These are phyloP conservation scores for Tiliqua scincoides DNA, from an alignment of 2,113 vertebrate species.

Conservation along the genomic window DNA sequence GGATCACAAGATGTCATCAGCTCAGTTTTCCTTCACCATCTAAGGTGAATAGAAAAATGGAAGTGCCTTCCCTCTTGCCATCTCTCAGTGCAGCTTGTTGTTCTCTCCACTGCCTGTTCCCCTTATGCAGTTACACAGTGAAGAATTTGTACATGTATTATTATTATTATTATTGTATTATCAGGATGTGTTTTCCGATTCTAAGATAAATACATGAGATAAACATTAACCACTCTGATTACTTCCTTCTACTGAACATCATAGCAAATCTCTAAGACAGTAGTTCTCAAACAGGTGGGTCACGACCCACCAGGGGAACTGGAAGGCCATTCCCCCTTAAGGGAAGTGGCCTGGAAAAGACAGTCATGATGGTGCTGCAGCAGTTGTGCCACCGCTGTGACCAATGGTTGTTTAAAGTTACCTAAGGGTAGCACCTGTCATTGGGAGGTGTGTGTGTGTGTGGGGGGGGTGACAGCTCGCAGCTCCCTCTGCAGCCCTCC, in stretches of 20 bases:
- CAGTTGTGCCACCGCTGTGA: too few species aligned
- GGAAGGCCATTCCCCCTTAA: too few species aligned
- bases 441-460: too few species aligned
- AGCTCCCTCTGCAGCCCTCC: too few species aligned
- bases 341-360: too few species aligned
- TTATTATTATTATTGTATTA: slow-evolving; percentile 1
- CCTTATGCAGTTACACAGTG: slow-evolving; percentile 32
- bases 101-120: slow-evolving; percentile 52
- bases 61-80: slow-evolving; percentile 38
- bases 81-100: slow-evolving; percentile 50
- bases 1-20: slow-evolving; percentile 55
- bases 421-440: too few species aligned
- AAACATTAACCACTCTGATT: slow-evolving; percentile 65
- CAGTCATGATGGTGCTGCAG: too few species aligned
- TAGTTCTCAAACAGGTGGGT: too few species aligned
- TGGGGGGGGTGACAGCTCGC: too few species aligned
- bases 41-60: slow-evolving; percentile 46
- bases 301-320: too few species aligned
- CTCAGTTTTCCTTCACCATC: slow-evolving; percentile 56
- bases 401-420: too few species aligned
- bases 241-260: slow-evolving; percentile 51
- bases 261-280: not conserved
- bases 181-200: slow-evolving; percentile 56
- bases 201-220: slow-evolving; percentile 57
- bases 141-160: slow-evolving; percentile 43